Base-by-base conservation (phyloP, 2,888 invertebrate genomes). In the Noctua comes region DNA sequence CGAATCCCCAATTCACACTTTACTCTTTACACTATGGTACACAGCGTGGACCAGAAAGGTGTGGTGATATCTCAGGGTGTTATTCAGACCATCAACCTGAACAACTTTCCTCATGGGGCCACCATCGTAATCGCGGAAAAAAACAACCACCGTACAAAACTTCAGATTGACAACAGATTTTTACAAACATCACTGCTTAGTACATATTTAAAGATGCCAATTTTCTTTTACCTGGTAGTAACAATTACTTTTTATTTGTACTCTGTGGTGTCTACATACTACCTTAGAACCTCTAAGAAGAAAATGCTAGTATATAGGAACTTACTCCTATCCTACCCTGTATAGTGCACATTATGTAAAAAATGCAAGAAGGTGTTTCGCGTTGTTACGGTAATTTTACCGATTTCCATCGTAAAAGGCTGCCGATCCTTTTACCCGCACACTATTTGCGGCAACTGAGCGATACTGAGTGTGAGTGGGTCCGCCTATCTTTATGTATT, bases 191-290 rank as follows among this genome's bases (percentile, higher is more conserved):
- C 51, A 59, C 59, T 59, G 16, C 59, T 59, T 16, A 27, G 13
- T 59, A 59, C 27, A 59, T 27, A n/a, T n/a, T 57, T 11, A 57
- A 8, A 27, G 27, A 27, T 48, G 36, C 36, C 75, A 40, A 36
- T 59, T 46, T 71, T 16, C 71, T 79, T 72, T 79, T 31, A 73
- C 40, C 65, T 40, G 57, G n/a, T 57, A 65, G 72, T 57, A 54
- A 40, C 27, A 40, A 66, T 73, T 11, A 36, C 40, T 8, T 31
- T 73, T 66, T 43, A n/a, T 1, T 7, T n/a, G 43, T 66, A 18
- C 7, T 16, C 8, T n/a, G 11, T 24, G 8, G 21, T 62, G 62
- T 64, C 36, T 36, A n/a, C 21, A 21, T 4, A 64, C 31, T 31
- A 2, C 62, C 18, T 51, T 21, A 43, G 31, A 16, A 66, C 8